Evolutionary conservation across 2,888 invertebrate genomes (phyloP).

Genomic region (Erpobdella octoculata): DNA sequence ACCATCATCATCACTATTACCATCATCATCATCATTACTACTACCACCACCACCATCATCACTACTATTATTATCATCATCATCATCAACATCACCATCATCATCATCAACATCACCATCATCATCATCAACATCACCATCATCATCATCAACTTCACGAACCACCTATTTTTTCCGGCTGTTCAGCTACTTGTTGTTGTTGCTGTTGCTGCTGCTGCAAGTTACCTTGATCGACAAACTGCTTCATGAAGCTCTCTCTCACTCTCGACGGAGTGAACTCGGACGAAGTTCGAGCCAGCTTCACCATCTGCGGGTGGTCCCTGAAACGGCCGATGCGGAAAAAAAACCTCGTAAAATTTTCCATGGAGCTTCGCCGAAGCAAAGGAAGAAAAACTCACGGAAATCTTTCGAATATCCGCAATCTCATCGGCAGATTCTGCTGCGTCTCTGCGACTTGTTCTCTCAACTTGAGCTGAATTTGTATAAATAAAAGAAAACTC

Average conservation of each 20-base stretch:
- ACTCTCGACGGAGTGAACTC: constrained; percentile 61
- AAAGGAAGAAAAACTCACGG: constrained; percentile 57
- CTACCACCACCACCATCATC: too few relatives aligned
- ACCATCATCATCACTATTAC: too few relatives aligned
- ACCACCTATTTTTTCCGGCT: background rate
- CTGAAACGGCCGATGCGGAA: constrained; percentile 37
- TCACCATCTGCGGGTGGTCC: constrained; percentile 95
- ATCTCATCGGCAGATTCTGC: constrained; percentile 82
- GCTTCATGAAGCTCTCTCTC: constrained; percentile 95
- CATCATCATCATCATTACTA: too few relatives aligned
- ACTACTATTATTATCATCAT: constrained; percentile 5
- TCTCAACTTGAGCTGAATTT: constrained; percentile 74
- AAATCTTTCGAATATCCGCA: constrained; percentile 94
- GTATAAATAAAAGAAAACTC: background rate
- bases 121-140: background rate
- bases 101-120: background rate
- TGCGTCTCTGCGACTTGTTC: constrained; percentile 98
- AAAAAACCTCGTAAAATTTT: background rate
- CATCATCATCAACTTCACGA: background rate
- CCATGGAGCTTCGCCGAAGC: background rate
- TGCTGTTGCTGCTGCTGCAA: constrained; percentile 30
- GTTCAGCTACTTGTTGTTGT: background rate
- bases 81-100: background rate
- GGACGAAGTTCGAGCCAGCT: constrained; percentile 76
- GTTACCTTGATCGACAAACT: constrained; percentile 59